Evolutionary conservation across 2,888 invertebrate species (phyloP), one percentile per base, ranked within the genome.

Genomic region (Polymixis flavicincta): DNA sequence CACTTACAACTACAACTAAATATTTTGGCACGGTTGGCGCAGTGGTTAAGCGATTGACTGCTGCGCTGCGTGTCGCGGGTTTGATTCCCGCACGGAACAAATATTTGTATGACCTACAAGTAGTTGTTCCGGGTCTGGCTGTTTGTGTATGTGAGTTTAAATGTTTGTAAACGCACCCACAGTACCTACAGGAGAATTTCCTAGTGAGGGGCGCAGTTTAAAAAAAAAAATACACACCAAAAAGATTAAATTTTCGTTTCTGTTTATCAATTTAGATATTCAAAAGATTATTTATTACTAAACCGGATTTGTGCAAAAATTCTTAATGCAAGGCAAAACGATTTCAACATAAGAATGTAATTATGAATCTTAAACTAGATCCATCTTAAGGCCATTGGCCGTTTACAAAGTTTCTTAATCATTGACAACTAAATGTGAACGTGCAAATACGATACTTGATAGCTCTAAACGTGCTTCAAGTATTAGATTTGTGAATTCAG

Each of bases 311-410:
- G 22, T 32, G 55, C 57, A 78, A 63, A 78, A 74, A 66, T 14
- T 19, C 50, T 13, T 50, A 22, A 69, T 60, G 70, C 70, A 76
- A 69, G 14, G n/a, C 42, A 19, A 63, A 82, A 80, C 14, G n/a
- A 73, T 82, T 82, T 67, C 84, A 72, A 72, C 67, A 83, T 22
- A 76, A 71, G 69, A 76, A 76, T 76, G 76, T 71, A 73, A 82
- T 80, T 72, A 76, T 68, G 77, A 71, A 63, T 76, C 70, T 71
- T 67, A 84, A 82, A 84, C 75, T 78, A 82, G 78, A 84, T 75
- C 25, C 68, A 74, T 54, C 61, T 84, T 82, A 84, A 84, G 85
- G 82, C 82, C 78, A 78, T 74, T 66, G 73, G 66, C 78, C 84
- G 75, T 60, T 71, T n/a, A 66, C 66, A 66, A 66, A 79, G 72